Evolutionary conservation across 2,113 vertebrate species (phyloP).

Genomic region (Macaca mulatta): DNA sequence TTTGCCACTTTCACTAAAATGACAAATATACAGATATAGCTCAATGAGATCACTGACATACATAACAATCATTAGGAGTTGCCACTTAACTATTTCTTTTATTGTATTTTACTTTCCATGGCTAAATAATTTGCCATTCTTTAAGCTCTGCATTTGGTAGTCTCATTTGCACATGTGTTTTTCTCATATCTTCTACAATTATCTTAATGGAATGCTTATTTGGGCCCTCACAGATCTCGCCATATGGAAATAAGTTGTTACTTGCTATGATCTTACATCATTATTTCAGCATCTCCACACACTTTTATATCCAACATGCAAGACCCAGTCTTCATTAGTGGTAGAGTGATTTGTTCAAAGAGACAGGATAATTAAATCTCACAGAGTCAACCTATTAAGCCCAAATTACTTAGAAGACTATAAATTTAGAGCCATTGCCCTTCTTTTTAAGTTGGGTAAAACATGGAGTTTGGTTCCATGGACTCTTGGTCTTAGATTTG

Average conservation of each 20-base stretch:
- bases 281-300: background rate
- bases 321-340: background rate
- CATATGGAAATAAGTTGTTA: background rate
- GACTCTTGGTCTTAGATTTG: background rate
- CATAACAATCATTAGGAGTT: background rate
- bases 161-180: background rate
- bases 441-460: slow-evolving; percentile 27
- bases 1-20: background rate
- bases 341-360: background rate
- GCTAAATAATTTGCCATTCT: background rate
- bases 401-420: background rate
- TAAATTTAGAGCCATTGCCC: background rate
- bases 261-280: background rate
- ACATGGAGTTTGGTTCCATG: background rate
- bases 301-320: background rate
- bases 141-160: background rate
- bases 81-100: background rate
- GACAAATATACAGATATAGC: background rate
- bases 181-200: background rate
- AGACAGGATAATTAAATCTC: background rate
- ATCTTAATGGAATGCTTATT: background rate
- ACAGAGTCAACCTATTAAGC: background rate
- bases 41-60: background rate
- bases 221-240: background rate
- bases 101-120: background rate